Evolutionary conservation across 1,140 invertebrate genomes (phyloP).

Genomic region (Drosophila chauvacae): DNA sequence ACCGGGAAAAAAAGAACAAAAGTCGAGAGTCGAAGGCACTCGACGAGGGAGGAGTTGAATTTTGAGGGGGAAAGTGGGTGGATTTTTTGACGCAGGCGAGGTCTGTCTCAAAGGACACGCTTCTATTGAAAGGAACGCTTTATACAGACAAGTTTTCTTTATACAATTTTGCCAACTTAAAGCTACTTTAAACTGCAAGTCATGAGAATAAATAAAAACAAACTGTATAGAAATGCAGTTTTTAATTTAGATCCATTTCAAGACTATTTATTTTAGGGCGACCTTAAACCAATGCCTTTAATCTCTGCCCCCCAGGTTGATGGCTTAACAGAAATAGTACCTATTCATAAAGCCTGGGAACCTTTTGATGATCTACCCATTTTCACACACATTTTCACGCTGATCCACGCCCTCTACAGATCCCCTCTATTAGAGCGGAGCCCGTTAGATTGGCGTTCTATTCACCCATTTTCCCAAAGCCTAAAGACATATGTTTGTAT

Average conservation of each 20-base stretch:
- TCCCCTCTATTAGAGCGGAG: constrained; percentile 35
- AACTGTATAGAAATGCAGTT: fast-evolving
- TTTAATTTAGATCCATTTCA: background rate
- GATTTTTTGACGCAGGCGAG: constrained; percentile 7
- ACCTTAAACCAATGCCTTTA: background rate
- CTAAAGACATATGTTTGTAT: background rate
- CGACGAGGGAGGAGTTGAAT: constrained; percentile 2
- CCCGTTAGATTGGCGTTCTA: constrained; percentile 21
- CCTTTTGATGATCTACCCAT: constrained; percentile 1
- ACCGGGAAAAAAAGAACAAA: constrained; percentile 61
- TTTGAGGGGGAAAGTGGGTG: constrained; percentile 20
- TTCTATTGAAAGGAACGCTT: constrained; percentile 24
- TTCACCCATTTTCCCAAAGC: constrained; percentile 36
- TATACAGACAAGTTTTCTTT: constrained; percentile 7
- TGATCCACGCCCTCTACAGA: constrained; percentile 23
- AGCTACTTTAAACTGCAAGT: background rate
- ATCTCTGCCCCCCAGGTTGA: constrained; percentile 21
- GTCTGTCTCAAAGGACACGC: constrained; percentile 31
- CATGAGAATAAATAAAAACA: background rate
- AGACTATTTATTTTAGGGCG: background rate
- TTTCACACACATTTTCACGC: constrained; percentile 45
- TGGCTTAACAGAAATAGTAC: background rate
- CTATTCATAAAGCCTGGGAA: constrained; percentile 40
- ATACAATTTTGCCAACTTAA: background rate
- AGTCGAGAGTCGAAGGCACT: constrained; percentile 59